Conservation (phyloP, 2,888 invertebrate species). For the Tethea ocularis region DNA sequence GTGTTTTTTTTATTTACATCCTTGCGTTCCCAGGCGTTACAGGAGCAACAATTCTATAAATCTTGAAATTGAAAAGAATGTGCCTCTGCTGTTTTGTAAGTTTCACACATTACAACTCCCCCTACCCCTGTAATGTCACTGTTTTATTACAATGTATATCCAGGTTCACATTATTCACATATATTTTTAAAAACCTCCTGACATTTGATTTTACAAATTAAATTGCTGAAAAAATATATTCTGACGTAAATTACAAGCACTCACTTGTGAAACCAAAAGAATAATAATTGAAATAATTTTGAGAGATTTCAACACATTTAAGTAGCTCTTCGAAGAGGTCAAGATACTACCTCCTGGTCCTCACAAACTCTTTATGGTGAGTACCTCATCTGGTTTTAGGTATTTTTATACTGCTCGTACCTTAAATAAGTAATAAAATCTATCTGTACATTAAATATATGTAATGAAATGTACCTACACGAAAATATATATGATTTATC, state of each 20-base stretch:
- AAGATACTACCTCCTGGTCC: constrained; percentile 25
- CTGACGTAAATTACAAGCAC: neutral
- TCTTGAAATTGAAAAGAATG: neutral
- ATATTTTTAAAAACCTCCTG: no score
- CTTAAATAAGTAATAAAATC: neutral
- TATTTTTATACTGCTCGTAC: neutral
- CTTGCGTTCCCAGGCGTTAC: neutral
- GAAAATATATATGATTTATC: no score
- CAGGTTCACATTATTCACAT: neutral
- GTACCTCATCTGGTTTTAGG: constrained; percentile 12
- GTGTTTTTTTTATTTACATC: constrained; percentile 1
- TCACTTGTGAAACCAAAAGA: constrained; percentile 38
- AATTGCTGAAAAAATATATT: no score
- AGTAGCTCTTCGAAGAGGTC: constrained; percentile 37
- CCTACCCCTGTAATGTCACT: neutral
- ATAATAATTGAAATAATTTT: constrained; percentile 50
- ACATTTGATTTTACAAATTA: no score
- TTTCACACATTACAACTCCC: neutral
- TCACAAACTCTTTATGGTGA: constrained; percentile 27
- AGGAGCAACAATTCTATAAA: neutral
- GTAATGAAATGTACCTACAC: neutral
- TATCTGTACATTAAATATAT: neutral
- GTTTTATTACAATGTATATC: neutral
- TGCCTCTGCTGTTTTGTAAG: neutral
- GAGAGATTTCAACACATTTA: constrained; percentile 44